A percentile compares a stretch with the other conserved stretches of the same genome.
These are phyloP conservation scores for Halcyon chelicuti DNA, from an alignment of 2,797 vertebrate species.

Conservation along the genomic window DNA sequence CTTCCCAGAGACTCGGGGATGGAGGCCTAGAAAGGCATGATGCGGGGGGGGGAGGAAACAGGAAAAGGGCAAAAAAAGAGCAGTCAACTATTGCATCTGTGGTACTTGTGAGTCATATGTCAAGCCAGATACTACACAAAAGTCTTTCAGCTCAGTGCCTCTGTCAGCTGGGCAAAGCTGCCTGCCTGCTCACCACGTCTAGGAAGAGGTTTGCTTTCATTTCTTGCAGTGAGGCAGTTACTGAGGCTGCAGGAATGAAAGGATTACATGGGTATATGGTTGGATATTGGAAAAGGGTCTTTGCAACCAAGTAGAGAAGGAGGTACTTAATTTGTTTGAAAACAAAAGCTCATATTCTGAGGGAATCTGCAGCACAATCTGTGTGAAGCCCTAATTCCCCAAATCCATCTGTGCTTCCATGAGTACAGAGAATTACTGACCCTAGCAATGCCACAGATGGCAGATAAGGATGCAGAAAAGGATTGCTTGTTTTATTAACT, in stretches of 20 bases:
- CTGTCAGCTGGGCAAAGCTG: rapidly evolving
- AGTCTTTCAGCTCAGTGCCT: not conserved
- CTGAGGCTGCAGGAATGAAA: not conserved
- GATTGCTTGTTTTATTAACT: constrained; percentile 20
- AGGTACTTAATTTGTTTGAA: constrained; percentile 37
- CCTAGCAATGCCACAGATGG: constrained; percentile 40
- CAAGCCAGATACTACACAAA: not conserved
- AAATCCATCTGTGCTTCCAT: constrained; percentile 48
- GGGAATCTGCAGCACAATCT: constrained; percentile 36
- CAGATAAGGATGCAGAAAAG: constrained; percentile 11
- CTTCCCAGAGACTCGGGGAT: not conserved
- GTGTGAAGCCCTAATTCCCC: constrained; percentile 54
- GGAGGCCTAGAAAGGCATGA: not conserved
- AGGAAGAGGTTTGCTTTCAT: not conserved
- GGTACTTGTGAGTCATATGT: not conserved
- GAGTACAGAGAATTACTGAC: constrained; percentile 3
- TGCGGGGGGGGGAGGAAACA: no score
- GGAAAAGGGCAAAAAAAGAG: not conserved
- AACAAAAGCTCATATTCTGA: constrained; percentile 27
- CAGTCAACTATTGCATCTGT: not conserved
- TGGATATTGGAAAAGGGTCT: constrained; percentile 4
- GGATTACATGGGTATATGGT: constrained; percentile 10
- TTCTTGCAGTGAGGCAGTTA: not conserved
- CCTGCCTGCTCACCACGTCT: not conserved
- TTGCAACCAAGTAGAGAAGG: not conserved